Evolutionary conservation across 2,113 vertebrate species (phyloP).

Genomic region (Etheostoma cragini): DNA sequence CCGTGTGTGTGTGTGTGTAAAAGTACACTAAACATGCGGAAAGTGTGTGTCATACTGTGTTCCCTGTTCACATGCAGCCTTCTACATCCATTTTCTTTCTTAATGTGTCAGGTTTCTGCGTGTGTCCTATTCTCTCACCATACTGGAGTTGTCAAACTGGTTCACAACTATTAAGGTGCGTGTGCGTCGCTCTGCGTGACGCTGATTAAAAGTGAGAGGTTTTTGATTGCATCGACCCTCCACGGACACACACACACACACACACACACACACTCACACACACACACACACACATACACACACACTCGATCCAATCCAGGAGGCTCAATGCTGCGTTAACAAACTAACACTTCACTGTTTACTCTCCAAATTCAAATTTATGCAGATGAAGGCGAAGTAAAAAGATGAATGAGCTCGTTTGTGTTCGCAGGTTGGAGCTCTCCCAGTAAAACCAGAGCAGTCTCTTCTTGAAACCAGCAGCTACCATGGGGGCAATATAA

Average conservation of each 20-base stretch:
- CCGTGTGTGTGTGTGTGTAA: constrained; percentile 6
- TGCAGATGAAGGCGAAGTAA: constrained; percentile 56
- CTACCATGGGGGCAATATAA: not conserved
- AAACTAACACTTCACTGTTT: constrained; percentile 60
- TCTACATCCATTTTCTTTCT: constrained; percentile 24
- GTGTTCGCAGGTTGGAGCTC: constrained; percentile 28
- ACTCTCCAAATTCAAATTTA: constrained; percentile 60
- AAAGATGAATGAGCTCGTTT: constrained; percentile 65
- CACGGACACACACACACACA: constrained; percentile 22
- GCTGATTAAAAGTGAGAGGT: constrained; percentile 77
- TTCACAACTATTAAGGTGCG: constrained; percentile 31
- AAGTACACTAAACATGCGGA: not conserved
- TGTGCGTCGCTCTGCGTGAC: constrained; percentile 48
- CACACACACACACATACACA: constrained; percentile 8
- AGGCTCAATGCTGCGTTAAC: constrained; percentile 48
- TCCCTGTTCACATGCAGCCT: not conserved
- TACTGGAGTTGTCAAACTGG: constrained; percentile 58
- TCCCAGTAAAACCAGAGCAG: constrained; percentile 13
- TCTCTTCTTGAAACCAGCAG: not conserved
- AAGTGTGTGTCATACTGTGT: not conserved
- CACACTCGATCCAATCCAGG: constrained; percentile 39
- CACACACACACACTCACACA: constrained; percentile 18
- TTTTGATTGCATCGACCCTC: constrained; percentile 74
- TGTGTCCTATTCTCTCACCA: constrained; percentile 16
- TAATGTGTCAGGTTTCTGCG: constrained; percentile 28